Evolutionary conservation across 2,113 vertebrate genomes (phyloP).

Genomic region (Cinclus cinclus): DNA sequence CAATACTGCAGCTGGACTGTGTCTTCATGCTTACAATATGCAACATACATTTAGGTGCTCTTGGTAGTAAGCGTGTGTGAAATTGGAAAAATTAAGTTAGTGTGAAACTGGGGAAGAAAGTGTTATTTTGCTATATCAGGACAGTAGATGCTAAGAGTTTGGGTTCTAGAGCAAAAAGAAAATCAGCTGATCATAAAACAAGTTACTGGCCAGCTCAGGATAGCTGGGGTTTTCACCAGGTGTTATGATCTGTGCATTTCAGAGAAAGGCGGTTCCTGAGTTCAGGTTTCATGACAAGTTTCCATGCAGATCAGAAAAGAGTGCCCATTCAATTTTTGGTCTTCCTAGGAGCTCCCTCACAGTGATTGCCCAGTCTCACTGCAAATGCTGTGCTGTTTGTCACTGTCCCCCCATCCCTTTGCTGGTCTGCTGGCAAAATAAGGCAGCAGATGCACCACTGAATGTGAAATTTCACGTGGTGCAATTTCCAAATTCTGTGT

Average conservation of each 20-base stretch:
- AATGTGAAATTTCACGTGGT: not conserved
- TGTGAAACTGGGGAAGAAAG: not conserved
- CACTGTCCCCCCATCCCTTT: not conserved
- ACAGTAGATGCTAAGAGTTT: not conserved
- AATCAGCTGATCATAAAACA: not conserved
- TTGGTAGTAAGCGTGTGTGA: not conserved
- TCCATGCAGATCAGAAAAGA: not conserved
- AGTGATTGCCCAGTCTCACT: rapidly evolving
- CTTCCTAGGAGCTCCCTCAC: not conserved
- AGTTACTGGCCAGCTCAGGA: not conserved
- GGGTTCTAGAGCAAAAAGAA: not conserved
- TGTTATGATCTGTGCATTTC: not conserved
- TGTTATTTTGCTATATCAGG: not conserved
- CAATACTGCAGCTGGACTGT: conserved; percentile 18
- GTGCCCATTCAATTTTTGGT: rapidly evolving
- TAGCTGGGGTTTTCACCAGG: not conserved
- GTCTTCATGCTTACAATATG: not conserved
- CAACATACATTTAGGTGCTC: not conserved
- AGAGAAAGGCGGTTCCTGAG: not conserved
- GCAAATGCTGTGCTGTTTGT: not conserved
- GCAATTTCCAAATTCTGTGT: not conserved
- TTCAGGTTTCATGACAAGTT: not conserved
- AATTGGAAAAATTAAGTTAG: not conserved
- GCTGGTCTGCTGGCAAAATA: not conserved
- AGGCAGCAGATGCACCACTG: not conserved